phyloP scores from a whole-genome alignment of 2,797 vertebrate species.

The Paguma larvata region DNA sequence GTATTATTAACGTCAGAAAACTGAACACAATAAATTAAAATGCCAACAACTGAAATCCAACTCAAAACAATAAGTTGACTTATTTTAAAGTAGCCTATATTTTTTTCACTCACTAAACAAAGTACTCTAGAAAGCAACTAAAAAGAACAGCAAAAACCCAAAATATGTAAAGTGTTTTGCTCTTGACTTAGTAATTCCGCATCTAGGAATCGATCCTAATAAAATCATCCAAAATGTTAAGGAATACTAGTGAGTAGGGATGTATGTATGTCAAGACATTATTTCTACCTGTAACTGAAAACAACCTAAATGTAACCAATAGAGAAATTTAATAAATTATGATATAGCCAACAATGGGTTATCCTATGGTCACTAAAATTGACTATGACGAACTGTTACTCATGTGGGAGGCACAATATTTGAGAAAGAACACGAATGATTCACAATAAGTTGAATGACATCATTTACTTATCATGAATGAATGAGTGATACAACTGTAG shows the following conservation, averaged over 20 bases:
- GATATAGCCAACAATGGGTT: not conserved
- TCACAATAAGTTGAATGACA: slow-evolving; percentile 21
- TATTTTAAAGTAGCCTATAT: not conserved
- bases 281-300: not conserved
- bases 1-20: slow-evolving; percentile 7
- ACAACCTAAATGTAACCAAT: not conserved
- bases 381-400: not conserved
- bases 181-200: not conserved
- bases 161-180: not conserved
- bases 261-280: not conserved
- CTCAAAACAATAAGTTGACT: not conserved
- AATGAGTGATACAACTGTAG: not conserved
- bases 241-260: not conserved
- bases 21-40: not conserved
- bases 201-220: not conserved
- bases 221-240: not conserved
- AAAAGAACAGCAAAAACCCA: not conserved
- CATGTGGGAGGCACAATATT: not conserved
- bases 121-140: not conserved
- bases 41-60: slow-evolving; percentile 8
- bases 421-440: slow-evolving; percentile 30
- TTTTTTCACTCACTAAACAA: not conserved
- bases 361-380: not conserved
- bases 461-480: not conserved
- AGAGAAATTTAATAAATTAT: not conserved